Conservation (phyloP, 1,140 invertebrate genomes). For the Dendroctonus valens region DNA sequence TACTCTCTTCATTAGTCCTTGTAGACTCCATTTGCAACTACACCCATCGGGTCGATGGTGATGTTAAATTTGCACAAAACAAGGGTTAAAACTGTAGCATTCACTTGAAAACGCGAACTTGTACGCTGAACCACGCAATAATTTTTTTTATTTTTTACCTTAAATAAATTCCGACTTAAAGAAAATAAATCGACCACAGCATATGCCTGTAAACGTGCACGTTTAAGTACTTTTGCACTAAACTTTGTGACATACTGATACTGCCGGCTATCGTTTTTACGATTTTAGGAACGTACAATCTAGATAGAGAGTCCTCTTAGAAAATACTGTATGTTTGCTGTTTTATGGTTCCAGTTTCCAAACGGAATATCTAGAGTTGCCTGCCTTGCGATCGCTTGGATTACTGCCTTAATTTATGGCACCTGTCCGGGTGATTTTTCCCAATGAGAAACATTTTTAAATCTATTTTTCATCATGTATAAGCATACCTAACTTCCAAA, state of each 20-base stretch:
- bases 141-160: slow-evolving; percentile 13
- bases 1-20: too few relatives aligned
- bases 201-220: slow-evolving; percentile 18
- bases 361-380: too few relatives aligned
- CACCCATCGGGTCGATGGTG: slow-evolving; percentile 6
- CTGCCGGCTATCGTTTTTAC: too few relatives aligned
- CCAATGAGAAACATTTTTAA: too few relatives aligned
- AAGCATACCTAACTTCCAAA: neutral
- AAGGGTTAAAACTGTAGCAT: slow-evolving; percentile 14
- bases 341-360: too few relatives aligned
- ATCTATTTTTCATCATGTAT: neutral
- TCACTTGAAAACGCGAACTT: slow-evolving; percentile 7
- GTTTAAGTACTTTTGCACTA: neutral
- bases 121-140: slow-evolving; percentile 14
- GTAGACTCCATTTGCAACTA: neutral
- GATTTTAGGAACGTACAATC: too few relatives aligned
- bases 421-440: too few relatives aligned
- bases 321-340: too few relatives aligned
- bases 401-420: too few relatives aligned
- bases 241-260: neutral
- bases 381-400: too few relatives aligned
- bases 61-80: slow-evolving; percentile 13
- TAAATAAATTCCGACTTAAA: slow-evolving; percentile 22
- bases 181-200: slow-evolving; percentile 14
- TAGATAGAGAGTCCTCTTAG: too few relatives aligned